Base-by-base conservation (phyloP, 2,113 vertebrate genomes). In the Callithrix jacchus region DNA sequence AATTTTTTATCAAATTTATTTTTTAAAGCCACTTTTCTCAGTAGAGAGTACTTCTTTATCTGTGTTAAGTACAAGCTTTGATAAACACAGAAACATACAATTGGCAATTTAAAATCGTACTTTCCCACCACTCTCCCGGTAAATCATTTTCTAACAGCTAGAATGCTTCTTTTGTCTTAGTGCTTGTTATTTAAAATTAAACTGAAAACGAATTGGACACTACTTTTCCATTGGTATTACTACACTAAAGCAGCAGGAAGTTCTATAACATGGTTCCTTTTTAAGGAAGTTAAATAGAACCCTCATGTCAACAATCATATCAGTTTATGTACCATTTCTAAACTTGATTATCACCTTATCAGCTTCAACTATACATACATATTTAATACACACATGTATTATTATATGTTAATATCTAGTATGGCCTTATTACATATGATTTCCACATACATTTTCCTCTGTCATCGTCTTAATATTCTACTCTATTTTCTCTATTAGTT, bases 311-410 rank as follows among this genome's bases (percentile, higher is more conserved):
- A 97, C 49, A 97, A 95, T 93, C 0, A 84, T 96, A 98, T 96
- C 66, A 97, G 97, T 98, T 95, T 98, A 96, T 96, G 64, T 97
- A 93, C 76, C 94, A 98, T 92, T 97, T 98, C 89, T 95, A 98
- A 98, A 98, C 98, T 94, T 96, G 82, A 80, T 98, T 97, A 52
- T 98, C 96, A 98, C 95, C 96, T 97, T 97, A 92, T 97, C 84
- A 96, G 81, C 40, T 20, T 97, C 56, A 95, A 96, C 61, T 47
- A 32, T 14, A 64, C 30, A 64, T 32, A 30, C 52, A 13, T 64
- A 30, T 30, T 64, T 64, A 5, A 47, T 5, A 9, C 32, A 71
- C n/a, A 66, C 17, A 64, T 11, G 76, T 1, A 64, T 5, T 83
- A 25, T 81, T 54, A 68, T 23, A 7, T 74, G 8, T 73, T 73